Evolutionary conservation across 2,113 vertebrate species (phyloP), one percentile per base, ranked within the genome.

Genomic region (Edolisoma coerulescens): DNA sequence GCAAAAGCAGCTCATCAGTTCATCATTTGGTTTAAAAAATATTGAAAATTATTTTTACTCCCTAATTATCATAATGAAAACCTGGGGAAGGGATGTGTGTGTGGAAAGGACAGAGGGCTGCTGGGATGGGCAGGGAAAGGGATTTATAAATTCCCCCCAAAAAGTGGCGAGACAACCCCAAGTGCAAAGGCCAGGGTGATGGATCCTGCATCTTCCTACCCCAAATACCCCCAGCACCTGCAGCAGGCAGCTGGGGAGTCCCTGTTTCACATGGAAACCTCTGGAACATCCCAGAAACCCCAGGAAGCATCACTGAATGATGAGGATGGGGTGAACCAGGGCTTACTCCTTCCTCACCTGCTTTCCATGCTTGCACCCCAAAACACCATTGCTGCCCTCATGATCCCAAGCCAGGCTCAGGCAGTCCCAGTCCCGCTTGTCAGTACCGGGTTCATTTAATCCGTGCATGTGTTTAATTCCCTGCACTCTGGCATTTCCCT

Each of bases 141-240:
- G 56, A 56, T n/a, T 79, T 37, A 24, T 3, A 57, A 53, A 10
- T 37, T 52, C 24, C 44, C 11, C 27, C 45, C 3, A 54, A 84
- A 11, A 50, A 30, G 33, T 0, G 11, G 54, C 0, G 0, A 69
- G 30, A 64, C 23, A 57, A 39, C 16, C 37, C 11, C 0, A 0
- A 21, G n/a, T 7, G 32, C 32, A 42, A 32, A 63, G 41, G 11
- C 19, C 0, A 0, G 3, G 37, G 35, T 47, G 35, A 10, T 41
- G 53, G 28, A 50, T 49, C 24, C 65, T 83, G 60, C 13, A 20
- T 6, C 20, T 47, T 64, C 39, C n/a, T 8, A 6, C 45, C 64
- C 64, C 7, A 71, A 52, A 81, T 3, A 14, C 8, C 22, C 41
- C 22, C 35, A 53, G 39, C 22, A 9, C 5, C 44, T 6, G 11